A percentile compares a stretch with the other conserved stretches of the same genome.
phyloP scores from a whole-genome alignment of 1,140 invertebrate genomes.

The Myzus persicae region DNA sequence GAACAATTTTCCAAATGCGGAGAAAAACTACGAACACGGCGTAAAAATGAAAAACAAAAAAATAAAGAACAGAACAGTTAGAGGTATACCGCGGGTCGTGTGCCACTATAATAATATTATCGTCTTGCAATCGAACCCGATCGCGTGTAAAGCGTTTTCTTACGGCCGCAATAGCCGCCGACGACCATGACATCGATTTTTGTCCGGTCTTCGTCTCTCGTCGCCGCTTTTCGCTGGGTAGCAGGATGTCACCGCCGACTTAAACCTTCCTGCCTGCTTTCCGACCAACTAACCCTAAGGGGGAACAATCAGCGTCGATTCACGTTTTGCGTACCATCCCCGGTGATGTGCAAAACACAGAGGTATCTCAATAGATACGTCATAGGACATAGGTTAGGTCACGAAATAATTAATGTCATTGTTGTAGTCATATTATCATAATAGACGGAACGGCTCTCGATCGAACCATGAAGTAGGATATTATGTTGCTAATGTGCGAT shows the following conservation, averaged over 20 bases:
- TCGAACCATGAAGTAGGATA: not conserved
- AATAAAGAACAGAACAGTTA: not conserved
- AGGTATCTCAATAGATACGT: not conserved
- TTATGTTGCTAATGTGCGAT: not conserved
- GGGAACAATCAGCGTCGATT: not conserved
- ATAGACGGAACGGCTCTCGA: not conserved
- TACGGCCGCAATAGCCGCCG: not conserved
- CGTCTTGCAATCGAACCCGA: not conserved
- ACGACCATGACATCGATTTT: not conserved
- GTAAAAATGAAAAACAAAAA: no score
- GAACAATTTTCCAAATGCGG: not conserved
- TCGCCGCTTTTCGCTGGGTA: not conserved
- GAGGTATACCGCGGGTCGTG: not conserved
- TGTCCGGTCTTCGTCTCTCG: not conserved
- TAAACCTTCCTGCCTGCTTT: not conserved
- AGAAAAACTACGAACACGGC: not conserved
- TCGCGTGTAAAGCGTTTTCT: conserved; percentile 3
- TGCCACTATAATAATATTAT: not conserved
- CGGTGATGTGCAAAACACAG: not conserved
- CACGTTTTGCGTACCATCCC: not conserved
- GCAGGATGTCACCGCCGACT: not conserved
- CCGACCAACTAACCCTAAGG: not conserved
- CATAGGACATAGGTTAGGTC: no score
- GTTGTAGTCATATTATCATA: not conserved
- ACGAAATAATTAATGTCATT: not conserved